Evolutionary conservation across 2,113 vertebrate genomes (phyloP).

Genomic region (Nematolebias whitei): DNA sequence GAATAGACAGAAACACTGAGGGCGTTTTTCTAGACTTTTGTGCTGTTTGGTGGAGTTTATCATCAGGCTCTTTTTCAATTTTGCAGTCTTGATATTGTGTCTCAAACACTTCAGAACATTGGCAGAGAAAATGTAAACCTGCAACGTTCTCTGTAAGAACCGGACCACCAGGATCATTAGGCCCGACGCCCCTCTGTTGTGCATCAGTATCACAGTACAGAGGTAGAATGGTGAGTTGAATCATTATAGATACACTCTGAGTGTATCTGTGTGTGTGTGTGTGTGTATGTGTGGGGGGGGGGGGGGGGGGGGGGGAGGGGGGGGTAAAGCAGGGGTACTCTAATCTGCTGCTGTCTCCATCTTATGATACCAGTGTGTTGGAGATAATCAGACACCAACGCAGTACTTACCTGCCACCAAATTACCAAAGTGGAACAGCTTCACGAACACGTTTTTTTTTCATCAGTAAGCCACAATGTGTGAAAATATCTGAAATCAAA

Average conservation of each 20-base stretch:
- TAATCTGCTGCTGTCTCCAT: too few relatives aligned
- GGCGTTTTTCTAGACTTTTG: background rate
- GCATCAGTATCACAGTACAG: background rate
- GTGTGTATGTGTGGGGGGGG: too few relatives aligned
- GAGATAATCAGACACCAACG: too few relatives aligned
- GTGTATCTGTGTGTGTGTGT: background rate
- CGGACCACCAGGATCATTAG: background rate
- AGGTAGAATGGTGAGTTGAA: background rate
- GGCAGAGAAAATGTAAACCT: background rate
- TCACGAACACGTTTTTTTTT: too few relatives aligned
- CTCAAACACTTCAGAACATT: background rate
- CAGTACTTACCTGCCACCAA: too few relatives aligned
- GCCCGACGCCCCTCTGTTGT: background rate
- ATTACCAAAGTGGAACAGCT: background rate
- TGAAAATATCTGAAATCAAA: background rate
- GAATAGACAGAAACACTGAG: slow-evolving; percentile 11
- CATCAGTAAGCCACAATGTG: background rate
- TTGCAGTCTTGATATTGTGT: background rate
- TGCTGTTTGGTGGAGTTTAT: slow-evolving; percentile 7
- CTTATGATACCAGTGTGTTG: too few relatives aligned
- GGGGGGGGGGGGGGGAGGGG: too few relatives aligned
- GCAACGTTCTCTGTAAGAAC: background rate
- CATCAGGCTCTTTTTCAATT: background rate
- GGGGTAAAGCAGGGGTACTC: too few relatives aligned
- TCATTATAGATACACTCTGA: background rate